These are phyloP conservation scores for Sycophaga agraensis DNA, from an alignment of 1,140 invertebrate genomes.

Conservation along the genomic window DNA sequence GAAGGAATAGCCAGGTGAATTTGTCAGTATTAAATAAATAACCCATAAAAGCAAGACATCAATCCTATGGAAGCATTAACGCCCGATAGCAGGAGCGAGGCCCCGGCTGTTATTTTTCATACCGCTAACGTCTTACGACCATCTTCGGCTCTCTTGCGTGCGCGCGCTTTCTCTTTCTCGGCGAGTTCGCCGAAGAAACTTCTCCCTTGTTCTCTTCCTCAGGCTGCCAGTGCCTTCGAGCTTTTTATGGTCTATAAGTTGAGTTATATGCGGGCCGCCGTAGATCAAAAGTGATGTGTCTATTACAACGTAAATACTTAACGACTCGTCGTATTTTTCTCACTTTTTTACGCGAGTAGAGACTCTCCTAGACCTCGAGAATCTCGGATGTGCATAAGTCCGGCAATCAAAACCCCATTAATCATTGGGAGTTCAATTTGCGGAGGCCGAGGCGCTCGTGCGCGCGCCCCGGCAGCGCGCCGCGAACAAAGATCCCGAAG, in stretches of 20 bases:
- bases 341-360: constrained; percentile 20
- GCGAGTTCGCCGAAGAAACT: constrained; percentile 34
- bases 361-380: constrained; percentile 5
- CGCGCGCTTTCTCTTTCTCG: constrained; percentile 30
- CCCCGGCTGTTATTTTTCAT: constrained; percentile 56
- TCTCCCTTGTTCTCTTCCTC: constrained; percentile 38
- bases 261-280: constrained; percentile 43
- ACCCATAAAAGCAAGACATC: constrained; percentile 56
- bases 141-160: constrained; percentile 31
- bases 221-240: constrained; percentile 39
- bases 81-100: constrained; percentile 45
- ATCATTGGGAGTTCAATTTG: constrained; percentile 31
- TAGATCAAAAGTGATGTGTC: constrained; percentile 56
- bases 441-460: background rate
- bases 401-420: constrained; percentile 29
- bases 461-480: background rate
- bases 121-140: constrained; percentile 48
- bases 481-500: constrained; percentile 16
- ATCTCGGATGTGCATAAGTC: constrained; percentile 19
- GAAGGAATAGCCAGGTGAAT: constrained; percentile 42
- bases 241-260: constrained; percentile 54
- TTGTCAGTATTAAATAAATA: constrained; percentile 60
- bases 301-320: constrained; percentile 52
- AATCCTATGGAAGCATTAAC: constrained; percentile 52
- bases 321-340: constrained; percentile 32